phyloP scores from a whole-genome alignment of 2,888 invertebrate genomes.

The Metacarcinus magister region DNA sequence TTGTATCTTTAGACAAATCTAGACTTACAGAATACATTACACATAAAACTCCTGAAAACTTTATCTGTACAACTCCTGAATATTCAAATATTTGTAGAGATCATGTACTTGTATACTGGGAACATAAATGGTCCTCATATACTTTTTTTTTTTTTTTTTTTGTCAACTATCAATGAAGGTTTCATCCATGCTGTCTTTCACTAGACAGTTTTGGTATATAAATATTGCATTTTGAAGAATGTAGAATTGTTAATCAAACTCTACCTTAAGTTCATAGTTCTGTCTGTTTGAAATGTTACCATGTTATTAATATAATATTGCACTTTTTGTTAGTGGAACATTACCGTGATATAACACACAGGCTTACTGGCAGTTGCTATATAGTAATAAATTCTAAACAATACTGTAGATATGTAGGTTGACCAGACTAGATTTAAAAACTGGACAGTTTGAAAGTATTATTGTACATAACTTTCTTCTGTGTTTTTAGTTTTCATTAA shows the following conservation, averaged over 20 bases:
- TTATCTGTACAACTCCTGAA: background rate
- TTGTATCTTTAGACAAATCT: background rate
- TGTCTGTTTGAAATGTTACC: background rate
- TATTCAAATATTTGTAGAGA: background rate
- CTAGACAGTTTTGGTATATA: background rate
- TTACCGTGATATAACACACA: background rate
- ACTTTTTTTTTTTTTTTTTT: background rate
- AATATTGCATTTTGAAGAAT: background rate
- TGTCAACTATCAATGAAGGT: background rate
- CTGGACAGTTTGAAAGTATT: conserved; percentile 29
- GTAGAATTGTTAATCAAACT: background rate
- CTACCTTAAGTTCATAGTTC: background rate
- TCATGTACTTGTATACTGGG: background rate
- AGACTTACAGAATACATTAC: background rate
- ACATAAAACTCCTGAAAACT: background rate
- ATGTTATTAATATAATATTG: conserved; percentile 19
- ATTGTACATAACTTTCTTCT: background rate
- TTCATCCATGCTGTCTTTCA: background rate
- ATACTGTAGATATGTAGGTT: conserved; percentile 46
- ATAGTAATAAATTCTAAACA: conserved; percentile 14
- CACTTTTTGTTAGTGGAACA: conserved; percentile 35
- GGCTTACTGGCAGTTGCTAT: background rate
- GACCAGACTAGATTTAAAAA: conserved; percentile 22
- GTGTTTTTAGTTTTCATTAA: background rate
- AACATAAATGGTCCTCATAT: background rate